Conservation (phyloP, 1,140 invertebrate species). For the Tyrophagus putrescentiae region DNA sequence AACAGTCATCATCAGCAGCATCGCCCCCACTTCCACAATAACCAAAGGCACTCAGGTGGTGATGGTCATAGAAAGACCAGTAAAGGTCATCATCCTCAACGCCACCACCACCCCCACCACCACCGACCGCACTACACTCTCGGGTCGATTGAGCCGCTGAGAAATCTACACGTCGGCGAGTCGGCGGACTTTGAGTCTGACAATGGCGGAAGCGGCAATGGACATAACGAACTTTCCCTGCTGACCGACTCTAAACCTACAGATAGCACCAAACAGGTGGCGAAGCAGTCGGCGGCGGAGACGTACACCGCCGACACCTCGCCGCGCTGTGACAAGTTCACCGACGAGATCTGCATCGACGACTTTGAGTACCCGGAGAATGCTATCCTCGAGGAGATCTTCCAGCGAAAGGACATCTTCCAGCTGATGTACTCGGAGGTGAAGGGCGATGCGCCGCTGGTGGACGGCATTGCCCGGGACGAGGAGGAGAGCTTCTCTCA, state of each 20-base stretch:
- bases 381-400: slow-evolving; percentile 55
- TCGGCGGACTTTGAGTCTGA: neutral
- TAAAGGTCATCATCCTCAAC: too few relatives aligned
- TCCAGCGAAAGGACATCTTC: slow-evolving; percentile 50
- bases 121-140: too few relatives aligned
- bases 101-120: too few relatives aligned
- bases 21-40: too few relatives aligned
- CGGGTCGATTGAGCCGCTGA: too few relatives aligned
- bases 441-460: slow-evolving; percentile 33
- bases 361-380: slow-evolving; percentile 52
- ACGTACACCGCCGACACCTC: neutral
- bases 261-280: neutral
- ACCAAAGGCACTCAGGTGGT: too few relatives aligned
- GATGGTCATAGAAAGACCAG: too few relatives aligned
- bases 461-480: slow-evolving; percentile 41
- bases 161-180: neutral
- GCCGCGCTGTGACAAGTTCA: slow-evolving; percentile 51
- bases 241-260: slow-evolving; percentile 2
- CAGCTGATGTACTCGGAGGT: slow-evolving; percentile 52
- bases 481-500: slow-evolving; percentile 44
- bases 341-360: slow-evolving; percentile 55
- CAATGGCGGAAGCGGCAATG: neutral
- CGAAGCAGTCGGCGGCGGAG: neutral
- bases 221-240: neutral
- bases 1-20: too few relatives aligned